phyloP scores from a whole-genome alignment of 2,888 invertebrate species.

The Ethmia dodecea region DNA sequence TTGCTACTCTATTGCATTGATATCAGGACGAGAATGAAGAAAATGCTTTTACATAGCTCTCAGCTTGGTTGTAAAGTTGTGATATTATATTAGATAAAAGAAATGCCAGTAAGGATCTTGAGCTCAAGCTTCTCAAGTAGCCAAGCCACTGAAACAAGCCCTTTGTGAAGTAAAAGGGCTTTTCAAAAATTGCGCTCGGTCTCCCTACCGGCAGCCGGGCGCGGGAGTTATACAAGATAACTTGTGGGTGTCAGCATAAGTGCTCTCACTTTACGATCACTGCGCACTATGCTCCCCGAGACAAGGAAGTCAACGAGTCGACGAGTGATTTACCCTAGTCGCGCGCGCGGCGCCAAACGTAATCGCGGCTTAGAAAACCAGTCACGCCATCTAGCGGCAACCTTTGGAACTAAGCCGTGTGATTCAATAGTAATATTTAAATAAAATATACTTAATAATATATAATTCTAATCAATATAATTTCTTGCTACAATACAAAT shows the following conservation, averaged over 20 bases:
- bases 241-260: conserved; percentile 86
- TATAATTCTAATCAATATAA: no score
- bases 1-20: no score
- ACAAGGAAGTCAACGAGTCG: conserved; percentile 80
- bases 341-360: conserved; percentile 17
- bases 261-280: conserved; percentile 92
- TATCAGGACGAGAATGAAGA: no score
- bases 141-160: conserved; percentile 59
- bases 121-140: no score
- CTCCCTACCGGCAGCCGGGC: conserved; percentile 73
- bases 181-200: conserved; percentile 88
- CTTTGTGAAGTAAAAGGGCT: conserved; percentile 83
- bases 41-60: no score
- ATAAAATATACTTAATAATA: no score
- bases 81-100: no score
- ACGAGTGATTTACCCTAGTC: not conserved
- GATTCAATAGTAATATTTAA: no score
- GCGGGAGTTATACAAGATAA: conserved; percentile 62
- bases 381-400: conserved; percentile 52
- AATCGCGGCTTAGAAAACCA: conserved; percentile 38
- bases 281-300: conserved; percentile 92
- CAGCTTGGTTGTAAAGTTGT: no score
- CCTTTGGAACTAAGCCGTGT: no score
- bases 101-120: no score
- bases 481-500: no score